A percentile compares a stretch with the other conserved stretches of the same genome.
Conservation (phyloP, 2,888 invertebrate genomes). For the Eutolmus rufibarbis region DNA sequence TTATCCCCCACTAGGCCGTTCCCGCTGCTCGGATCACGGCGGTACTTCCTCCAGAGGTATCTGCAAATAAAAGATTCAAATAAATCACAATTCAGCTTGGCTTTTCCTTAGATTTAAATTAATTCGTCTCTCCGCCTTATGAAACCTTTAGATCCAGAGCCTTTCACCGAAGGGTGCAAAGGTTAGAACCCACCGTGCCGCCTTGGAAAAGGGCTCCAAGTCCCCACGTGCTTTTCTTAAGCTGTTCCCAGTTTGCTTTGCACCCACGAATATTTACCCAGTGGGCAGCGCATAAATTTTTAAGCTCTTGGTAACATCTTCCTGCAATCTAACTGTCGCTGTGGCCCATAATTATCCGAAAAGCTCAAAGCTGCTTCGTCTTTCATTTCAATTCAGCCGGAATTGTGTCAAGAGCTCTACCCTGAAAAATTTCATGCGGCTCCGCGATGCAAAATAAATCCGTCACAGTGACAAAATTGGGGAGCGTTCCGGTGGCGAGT, state of each 20-base stretch:
- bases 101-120: slow-evolving; percentile 14
- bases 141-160: neutral
- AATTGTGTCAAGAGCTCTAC: neutral
- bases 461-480: neutral
- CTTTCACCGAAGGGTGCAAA: neutral
- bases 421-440: neutral
- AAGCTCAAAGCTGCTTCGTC: neutral
- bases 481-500: neutral
- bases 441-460: neutral
- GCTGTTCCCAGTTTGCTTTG: neutral
- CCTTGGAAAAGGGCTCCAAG: neutral
- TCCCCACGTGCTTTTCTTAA: neutral
- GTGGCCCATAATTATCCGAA: neutral
- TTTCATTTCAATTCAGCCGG: neutral
- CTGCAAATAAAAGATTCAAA: slow-evolving; percentile 57
- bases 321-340: neutral
- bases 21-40: slow-evolving; percentile 62
- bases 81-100: slow-evolving; percentile 37
- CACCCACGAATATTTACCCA: neutral
- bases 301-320: neutral
- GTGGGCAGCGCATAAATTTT: neutral
- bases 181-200: neutral
- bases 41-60: slow-evolving; percentile 67
- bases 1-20: slow-evolving; percentile 62
- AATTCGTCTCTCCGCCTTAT: slow-evolving; percentile 14